Evolutionary conservation across 2,888 invertebrate species (phyloP), one percentile per base, ranked within the genome.

Genomic region (Ophioninae sp.): DNA sequence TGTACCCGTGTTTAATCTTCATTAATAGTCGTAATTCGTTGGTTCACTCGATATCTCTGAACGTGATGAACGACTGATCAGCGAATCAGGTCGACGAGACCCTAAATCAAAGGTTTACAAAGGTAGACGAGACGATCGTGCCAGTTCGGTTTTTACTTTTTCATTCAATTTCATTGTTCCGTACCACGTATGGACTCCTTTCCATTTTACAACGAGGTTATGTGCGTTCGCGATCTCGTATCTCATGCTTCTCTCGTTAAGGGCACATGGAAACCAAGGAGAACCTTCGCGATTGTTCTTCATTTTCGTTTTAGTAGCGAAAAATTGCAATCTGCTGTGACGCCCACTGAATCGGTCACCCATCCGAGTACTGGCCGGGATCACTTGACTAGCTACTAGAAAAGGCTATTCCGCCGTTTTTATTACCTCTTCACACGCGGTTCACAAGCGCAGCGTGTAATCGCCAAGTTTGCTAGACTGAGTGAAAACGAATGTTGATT

Each of bases 31-130:
- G 50, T 73, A 37, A 61, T 62, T 69, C 1, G 7, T 68, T 41
- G 21, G 23, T 80, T 57, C 37, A 8, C 39, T 68, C 69, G 17
- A 20, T 41, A 50, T 10, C 44, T 56, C 64, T 56, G 68, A 62
- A 64, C 41, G 56, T 21, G 67, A 13, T 67, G 50, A 73, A 23
- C 21, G 64, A 67, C 30, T 50, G 59, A 80, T 79, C 62, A 59
- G 57, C 41, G 59, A 77, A 62, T 65, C 64, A 44, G 75, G 65
- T 67, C 84, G n/a, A 37, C 65, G 78, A 81, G 74, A 75, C 70
- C 83, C 72, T 79, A 84, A 81, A 81, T 75, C 79, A 41, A 62
- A 76, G 81, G 79, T 82, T 82, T 20, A 77, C 23, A 72, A 37
- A 50, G 23, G 30, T 39, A 50, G 20, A 37, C 61, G 65, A 62